Evolutionary conservation across 2,797 vertebrate species (phyloP).

Genomic region (Sebastes cheni): DNA sequence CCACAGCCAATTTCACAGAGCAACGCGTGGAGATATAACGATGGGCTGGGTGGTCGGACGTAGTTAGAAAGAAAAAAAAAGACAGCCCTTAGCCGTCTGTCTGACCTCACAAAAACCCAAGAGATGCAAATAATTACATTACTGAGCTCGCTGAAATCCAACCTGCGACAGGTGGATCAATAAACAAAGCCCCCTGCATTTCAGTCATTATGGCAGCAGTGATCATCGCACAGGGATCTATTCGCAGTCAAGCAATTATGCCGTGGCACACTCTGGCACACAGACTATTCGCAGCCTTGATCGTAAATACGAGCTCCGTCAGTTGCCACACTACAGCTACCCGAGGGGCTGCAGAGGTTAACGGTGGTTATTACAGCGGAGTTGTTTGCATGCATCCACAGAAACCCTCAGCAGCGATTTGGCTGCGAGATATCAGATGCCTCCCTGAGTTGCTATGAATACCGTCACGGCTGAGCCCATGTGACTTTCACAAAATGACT

Average conservation of each 20-base stretch:
- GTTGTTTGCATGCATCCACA: constrained; percentile 57
- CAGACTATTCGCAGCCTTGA: constrained; percentile 31
- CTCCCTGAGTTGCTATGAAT: constrained; percentile 41
- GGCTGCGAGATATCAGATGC: constrained; percentile 44
- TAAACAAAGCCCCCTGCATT: constrained; percentile 45
- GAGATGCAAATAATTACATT: constrained; percentile 47
- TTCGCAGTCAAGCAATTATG: constrained; percentile 56
- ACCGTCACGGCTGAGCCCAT: not conserved
- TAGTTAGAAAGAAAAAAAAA: not conserved
- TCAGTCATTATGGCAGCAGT: constrained; percentile 47
- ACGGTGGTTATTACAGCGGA: constrained; percentile 40
- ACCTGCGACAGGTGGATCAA: constrained; percentile 62
- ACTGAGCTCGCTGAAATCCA: constrained; percentile 45
- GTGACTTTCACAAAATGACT: constrained; percentile 72
- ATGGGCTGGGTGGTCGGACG: not conserved
- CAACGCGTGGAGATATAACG: constrained; percentile 45
- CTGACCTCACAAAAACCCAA: constrained; percentile 15
- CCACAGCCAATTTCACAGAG: constrained; percentile 41
- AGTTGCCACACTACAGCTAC: constrained; percentile 29
- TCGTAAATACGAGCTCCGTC: constrained; percentile 37
- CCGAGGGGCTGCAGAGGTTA: constrained; percentile 42
- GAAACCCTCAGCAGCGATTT: constrained; percentile 48
- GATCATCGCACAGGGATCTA: constrained; percentile 54
- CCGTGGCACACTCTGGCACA: constrained; percentile 17
- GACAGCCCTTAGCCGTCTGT: not conserved